These are phyloP conservation scores for Muscicapa comitata DNA, from an alignment of 2,797 vertebrate species.

Conservation along the genomic window DNA sequence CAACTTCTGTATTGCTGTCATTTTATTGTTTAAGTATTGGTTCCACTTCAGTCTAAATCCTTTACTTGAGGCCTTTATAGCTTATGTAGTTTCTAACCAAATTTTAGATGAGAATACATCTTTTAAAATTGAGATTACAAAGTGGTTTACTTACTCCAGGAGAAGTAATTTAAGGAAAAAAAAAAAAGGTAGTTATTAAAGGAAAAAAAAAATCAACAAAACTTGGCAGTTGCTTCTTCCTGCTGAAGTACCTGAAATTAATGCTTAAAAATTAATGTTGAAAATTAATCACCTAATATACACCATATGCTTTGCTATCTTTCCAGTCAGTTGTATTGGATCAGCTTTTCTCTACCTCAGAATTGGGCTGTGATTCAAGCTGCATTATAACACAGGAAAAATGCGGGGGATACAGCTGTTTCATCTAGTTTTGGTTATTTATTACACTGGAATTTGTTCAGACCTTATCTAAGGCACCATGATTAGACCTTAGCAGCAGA, in stretches of 20 bases:
- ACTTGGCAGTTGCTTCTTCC: constrained; percentile 29
- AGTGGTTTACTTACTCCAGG: not conserved
- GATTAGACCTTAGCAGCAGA: not conserved
- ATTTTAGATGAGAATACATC: not conserved
- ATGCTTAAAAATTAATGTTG: constrained; percentile 53
- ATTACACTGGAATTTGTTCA: not conserved
- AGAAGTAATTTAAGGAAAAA: not conserved
- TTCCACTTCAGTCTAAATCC: constrained; percentile 31
- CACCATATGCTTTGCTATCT: constrained; percentile 30
- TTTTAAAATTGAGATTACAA: not conserved
- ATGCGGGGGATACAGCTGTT: not conserved
- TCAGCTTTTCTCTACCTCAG: constrained; percentile 18
- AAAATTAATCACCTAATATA: constrained; percentile 36
- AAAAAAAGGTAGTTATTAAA: not conserved
- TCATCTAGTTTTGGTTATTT: not conserved
- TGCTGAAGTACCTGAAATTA: constrained; percentile 26
- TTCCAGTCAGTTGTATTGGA: constrained; percentile 28
- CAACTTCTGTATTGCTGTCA: not conserved
- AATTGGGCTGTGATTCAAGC: constrained; percentile 3
- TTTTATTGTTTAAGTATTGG: constrained; percentile 18
- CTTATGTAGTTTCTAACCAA: constrained; percentile 9
- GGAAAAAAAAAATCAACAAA: not conserved
- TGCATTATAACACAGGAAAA: not conserved
- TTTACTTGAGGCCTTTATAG: not conserved
- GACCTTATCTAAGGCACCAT: not conserved